phyloP scores from a whole-genome alignment of 1,140 invertebrate species.

The Aphaenogaster floridana region DNA sequence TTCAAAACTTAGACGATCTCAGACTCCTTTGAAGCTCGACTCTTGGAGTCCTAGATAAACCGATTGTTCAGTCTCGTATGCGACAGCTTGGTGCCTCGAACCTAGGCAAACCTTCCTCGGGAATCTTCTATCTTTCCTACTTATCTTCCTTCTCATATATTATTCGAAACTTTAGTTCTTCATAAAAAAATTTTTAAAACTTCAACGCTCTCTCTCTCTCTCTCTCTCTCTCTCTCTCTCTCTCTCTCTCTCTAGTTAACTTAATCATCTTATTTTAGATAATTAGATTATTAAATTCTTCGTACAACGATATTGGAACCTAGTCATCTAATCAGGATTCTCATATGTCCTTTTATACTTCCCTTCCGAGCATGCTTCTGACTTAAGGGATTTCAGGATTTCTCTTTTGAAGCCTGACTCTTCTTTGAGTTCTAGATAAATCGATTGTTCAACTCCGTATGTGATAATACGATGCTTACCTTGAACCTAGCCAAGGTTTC shows the following conservation, averaged over 20 bases:
- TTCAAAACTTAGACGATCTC: conserved; percentile 43
- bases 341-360: background rate
- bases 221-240: too few relatives aligned
- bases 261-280: background rate
- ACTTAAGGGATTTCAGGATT: conserved; percentile 38
- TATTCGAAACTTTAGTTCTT: background rate
- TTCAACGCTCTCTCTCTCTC: background rate
- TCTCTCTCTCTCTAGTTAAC: background rate
- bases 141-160: background rate
- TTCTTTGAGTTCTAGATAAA: conserved; percentile 35
- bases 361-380: background rate
- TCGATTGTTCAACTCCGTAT: conserved; percentile 40
- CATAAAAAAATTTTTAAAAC: background rate
- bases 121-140: background rate
- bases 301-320: background rate
- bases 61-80: conserved; percentile 38
- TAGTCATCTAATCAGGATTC: background rate
- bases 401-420: background rate
- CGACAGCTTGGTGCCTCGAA: background rate
- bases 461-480: background rate
- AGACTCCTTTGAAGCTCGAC: conserved; percentile 29
- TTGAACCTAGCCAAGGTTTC: conserved; percentile 14
- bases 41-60: conserved; percentile 58
- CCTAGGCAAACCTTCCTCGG: background rate
- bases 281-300: background rate